Evolutionary conservation across 2,797 vertebrate species (phyloP).

Genomic region (Chaetophractus vellerosus): DNA sequence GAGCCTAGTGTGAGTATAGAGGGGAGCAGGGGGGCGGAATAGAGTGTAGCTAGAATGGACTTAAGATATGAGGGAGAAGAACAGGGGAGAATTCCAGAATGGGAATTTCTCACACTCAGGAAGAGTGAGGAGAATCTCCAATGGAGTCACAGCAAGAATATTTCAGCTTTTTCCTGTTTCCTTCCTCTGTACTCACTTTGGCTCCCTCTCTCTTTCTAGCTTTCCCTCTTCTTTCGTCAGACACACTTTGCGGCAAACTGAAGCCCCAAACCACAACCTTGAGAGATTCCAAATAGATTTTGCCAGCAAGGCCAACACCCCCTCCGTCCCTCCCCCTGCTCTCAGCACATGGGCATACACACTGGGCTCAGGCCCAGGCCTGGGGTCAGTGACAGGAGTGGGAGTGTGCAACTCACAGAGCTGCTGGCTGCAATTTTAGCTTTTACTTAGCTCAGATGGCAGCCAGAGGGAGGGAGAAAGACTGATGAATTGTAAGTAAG

Average conservation of each 20-base stretch:
- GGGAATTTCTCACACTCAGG: slow-evolving; percentile 8
- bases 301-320: slow-evolving; percentile 81
- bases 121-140: not conserved
- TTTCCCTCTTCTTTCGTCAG: slow-evolving; percentile 71
- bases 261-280: slow-evolving; percentile 86
- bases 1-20: not conserved
- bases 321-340: slow-evolving; percentile 24
- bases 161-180: slow-evolving; percentile 57
- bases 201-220: slow-evolving; percentile 60
- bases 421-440: slow-evolving; percentile 74
- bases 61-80: not conserved
- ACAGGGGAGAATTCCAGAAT: not conserved
- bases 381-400: slow-evolving; percentile 75
- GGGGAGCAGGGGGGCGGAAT: not conserved
- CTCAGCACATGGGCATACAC: slow-evolving; percentile 3
- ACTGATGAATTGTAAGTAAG: not conserved
- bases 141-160: not conserved
- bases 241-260: slow-evolving; percentile 76
- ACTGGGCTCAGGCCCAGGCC: slow-evolving; percentile 76
- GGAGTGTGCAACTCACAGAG: slow-evolving; percentile 71
- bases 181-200: slow-evolving; percentile 54
- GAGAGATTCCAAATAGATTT: slow-evolving; percentile 86
- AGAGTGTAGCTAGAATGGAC: not conserved
- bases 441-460: slow-evolving; percentile 65
- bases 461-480: slow-evolving; percentile 29